Evolutionary conservation across 2,113 vertebrate genomes (phyloP).

Genomic region (Marmota flaviventris): DNA sequence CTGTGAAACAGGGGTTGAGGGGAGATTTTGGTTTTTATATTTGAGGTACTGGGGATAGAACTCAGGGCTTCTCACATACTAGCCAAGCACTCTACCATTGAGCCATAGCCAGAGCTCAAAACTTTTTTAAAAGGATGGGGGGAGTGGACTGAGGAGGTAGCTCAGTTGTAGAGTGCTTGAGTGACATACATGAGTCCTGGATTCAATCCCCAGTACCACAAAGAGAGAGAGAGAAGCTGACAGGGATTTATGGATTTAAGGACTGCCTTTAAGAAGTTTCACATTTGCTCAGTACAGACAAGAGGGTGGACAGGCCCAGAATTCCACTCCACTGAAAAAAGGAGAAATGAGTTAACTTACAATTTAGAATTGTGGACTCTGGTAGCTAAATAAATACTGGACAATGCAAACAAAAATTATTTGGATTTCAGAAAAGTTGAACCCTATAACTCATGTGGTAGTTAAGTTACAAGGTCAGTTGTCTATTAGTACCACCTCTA

Average conservation of each 20-base stretch:
- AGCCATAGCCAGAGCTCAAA: too few relatives aligned
- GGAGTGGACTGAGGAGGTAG: too few relatives aligned
- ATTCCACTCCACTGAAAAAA: background rate
- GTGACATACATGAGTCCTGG: too few relatives aligned
- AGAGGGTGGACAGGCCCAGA: background rate
- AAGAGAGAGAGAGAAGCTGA: background rate
- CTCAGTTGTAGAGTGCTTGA: too few relatives aligned
- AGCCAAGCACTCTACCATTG: too few relatives aligned
- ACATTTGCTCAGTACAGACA: background rate
- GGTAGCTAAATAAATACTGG: background rate
- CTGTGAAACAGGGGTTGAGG: background rate
- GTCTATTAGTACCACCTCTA: background rate
- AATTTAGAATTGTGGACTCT: background rate
- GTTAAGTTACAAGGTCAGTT: background rate
- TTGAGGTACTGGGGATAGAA: too few relatives aligned
- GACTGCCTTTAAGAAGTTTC: background rate
- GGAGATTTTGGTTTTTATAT: background rate
- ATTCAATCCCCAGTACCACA: background rate
- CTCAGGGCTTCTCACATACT: too few relatives aligned
- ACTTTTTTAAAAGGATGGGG: too few relatives aligned
- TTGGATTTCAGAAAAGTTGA: background rate
- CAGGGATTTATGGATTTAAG: background rate
- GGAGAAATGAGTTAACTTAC: background rate
- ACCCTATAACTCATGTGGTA: background rate
- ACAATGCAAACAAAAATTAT: background rate